Evolutionary conservation across 2,888 invertebrate genomes (phyloP), one percentile per base, ranked within the genome.

Genomic region (Cremastinae sp.): DNA sequence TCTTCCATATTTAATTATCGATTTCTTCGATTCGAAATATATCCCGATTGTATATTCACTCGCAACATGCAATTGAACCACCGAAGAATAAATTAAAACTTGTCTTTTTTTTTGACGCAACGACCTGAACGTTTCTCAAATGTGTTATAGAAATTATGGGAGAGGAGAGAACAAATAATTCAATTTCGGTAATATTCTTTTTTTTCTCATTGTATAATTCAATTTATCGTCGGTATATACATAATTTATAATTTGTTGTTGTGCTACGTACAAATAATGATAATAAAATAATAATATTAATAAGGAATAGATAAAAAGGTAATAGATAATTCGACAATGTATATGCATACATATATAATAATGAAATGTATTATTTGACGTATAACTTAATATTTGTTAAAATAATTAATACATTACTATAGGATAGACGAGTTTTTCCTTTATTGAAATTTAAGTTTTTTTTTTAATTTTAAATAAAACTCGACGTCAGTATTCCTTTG

Each of bases 211-310:
- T 56, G 72, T 76, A 78, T 79, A 73, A 78, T 78, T 71, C 72
- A 79, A 74, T 77, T 77, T 78, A 79, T 74, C 75, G 75, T 66
- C 72, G 77, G 72, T 78, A 84, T 85, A 86, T 86, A 87, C 86
- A 87, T 85, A 86, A 86, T 86, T 87, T 86, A 87, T 86, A 85
- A 84, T 85, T 82, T 83, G 79, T 81, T 84, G 80, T 78, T 79
- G 78, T 73, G 79, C 84, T 86, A 86, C 84, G 78, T 86, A 87
- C 85, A 87, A 85, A 87, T 85, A 86, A 84, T 83, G 85, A 66
- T 75, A 66, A 76, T 78, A 66, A 65, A 59, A 73, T 74, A 72
- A 51, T 68, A 74, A 20, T 41, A 49, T 69, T 69, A 53, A 69
- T 72, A 73, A 69, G 80, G 81, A 82, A 81, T 80, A 79, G 58